These are phyloP conservation scores for Trichonephila clavata DNA, from an alignment of 1,140 invertebrate species.

Conservation along the genomic window DNA sequence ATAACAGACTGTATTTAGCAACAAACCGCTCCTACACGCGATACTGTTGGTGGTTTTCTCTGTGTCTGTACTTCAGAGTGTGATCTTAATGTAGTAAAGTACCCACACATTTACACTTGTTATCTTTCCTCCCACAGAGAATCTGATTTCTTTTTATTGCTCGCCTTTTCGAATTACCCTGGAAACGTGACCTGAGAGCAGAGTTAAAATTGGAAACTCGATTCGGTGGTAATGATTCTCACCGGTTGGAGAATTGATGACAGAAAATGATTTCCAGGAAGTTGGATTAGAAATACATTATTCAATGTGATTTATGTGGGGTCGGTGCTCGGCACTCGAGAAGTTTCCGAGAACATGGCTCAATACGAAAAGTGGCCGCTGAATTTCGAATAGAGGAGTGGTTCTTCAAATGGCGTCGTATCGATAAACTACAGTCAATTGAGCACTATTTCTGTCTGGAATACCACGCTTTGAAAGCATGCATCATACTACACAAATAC, in stretches of 20 bases:
- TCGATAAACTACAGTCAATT: too few relatives aligned
- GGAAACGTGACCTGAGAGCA: not conserved
- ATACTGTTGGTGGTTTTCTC: too few relatives aligned
- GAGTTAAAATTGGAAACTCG: slow-evolving; percentile 10
- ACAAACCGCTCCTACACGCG: not conserved
- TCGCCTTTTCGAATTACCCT: not conserved
- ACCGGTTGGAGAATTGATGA: not conserved
- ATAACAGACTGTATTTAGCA: not conserved
- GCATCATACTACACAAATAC: too few relatives aligned
- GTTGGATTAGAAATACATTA: slow-evolving; percentile 6
- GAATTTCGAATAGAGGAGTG: too few relatives aligned
- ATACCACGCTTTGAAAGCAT: too few relatives aligned
- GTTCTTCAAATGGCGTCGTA: too few relatives aligned
- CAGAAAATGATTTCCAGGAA: slow-evolving; percentile 24
- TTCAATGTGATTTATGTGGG: not conserved
- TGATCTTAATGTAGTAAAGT: not conserved
- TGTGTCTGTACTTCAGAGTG: not conserved
- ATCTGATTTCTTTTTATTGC: not conserved
- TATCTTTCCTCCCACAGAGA: not conserved
- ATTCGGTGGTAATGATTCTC: not conserved
- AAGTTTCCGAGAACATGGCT: not conserved
- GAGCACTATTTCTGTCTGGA: too few relatives aligned
- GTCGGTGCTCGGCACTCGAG: not conserved
- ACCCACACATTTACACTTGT: not conserved
- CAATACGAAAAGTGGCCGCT: not conserved